Evolutionary conservation across 2,888 invertebrate genomes (phyloP).

Genomic region (Malthinus seriepunctatus): DNA sequence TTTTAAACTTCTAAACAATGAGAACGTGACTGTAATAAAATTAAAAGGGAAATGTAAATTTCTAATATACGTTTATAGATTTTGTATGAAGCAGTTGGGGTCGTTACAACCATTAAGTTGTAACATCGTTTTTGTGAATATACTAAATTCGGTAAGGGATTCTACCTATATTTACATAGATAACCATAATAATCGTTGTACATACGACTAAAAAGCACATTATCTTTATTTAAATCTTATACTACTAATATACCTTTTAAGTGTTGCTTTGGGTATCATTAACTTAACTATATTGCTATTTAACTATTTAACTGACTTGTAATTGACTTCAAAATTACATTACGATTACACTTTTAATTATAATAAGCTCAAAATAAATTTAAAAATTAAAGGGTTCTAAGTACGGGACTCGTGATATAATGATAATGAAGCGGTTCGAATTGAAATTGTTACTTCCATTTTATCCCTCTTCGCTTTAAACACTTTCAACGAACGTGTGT

Average conservation of each 20-base stretch:
- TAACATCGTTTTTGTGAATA: constrained; percentile 21
- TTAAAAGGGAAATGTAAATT: background rate
- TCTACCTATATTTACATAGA: constrained; percentile 19
- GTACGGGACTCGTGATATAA: background rate
- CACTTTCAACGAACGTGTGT: no score
- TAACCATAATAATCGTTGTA: constrained; percentile 21
- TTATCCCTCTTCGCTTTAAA: no score
- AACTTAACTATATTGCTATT: constrained; percentile 13
- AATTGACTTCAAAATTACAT: constrained; percentile 18
- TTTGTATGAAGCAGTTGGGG: constrained; percentile 9
- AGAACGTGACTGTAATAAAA: constrained; percentile 5
- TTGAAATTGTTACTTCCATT: no score
- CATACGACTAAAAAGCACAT: constrained; percentile 14
- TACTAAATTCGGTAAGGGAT: constrained; percentile 12
- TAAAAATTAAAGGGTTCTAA: background rate
- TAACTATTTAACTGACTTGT: constrained; percentile 20
- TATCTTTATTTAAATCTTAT: constrained; percentile 23
- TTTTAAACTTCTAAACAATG: background rate
- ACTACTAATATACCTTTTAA: constrained; percentile 14
- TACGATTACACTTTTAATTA: constrained; percentile 9
- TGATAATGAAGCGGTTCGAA: no score
- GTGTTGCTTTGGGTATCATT: constrained; percentile 16
- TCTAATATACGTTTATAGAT: constrained; percentile 3
- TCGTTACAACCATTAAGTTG: constrained; percentile 13
- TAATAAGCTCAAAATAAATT: constrained; percentile 5